phyloP scores from a whole-genome alignment of 1,140 invertebrate genomes.

The Zaprionus kolodkinae region DNA sequence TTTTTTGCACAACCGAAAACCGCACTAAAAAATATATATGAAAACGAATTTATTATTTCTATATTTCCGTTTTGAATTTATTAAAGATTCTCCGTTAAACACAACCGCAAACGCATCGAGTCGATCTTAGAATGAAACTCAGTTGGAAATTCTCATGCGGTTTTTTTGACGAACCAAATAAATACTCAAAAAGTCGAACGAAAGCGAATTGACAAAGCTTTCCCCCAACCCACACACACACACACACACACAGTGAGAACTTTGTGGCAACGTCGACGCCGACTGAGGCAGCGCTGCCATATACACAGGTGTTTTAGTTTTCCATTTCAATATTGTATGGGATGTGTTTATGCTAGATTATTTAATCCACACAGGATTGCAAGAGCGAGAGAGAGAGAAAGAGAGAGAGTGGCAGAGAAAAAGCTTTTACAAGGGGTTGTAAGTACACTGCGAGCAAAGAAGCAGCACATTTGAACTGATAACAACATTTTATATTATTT shows the following conservation, averaged over 20 bases:
- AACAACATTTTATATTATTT: too few relatives aligned
- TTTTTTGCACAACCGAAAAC: neutral
- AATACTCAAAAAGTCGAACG: constrained; percentile 51
- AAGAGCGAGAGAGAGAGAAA: neutral
- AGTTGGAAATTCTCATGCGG: constrained; percentile 60
- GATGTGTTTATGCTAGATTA: constrained; percentile 60
- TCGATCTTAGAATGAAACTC: constrained; percentile 75
- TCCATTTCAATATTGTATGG: constrained; percentile 64
- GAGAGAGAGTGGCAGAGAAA: neutral
- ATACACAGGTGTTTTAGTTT: constrained; percentile 76
- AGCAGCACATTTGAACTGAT: neutral
- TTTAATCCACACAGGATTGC: constrained; percentile 46
- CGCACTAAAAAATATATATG: neutral
- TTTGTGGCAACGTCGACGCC: constrained; percentile 14
- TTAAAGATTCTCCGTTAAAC: neutral
- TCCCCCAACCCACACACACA: constrained; percentile 29
- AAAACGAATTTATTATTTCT: neutral
- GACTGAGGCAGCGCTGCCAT: constrained; percentile 59
- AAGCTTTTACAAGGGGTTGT: constrained; percentile 45
- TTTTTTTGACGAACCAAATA: constrained; percentile 53
- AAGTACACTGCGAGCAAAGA: constrained; percentile 50
- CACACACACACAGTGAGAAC: neutral
- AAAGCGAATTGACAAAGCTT: constrained; percentile 59
- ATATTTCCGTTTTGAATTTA: constrained; percentile 21
- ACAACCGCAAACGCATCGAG: constrained; percentile 63